A percentile compares a stretch with the other conserved stretches of the same genome.
Evolutionary conservation across 2,888 invertebrate species (phyloP).

Genomic region (Brachyptera putata): DNA sequence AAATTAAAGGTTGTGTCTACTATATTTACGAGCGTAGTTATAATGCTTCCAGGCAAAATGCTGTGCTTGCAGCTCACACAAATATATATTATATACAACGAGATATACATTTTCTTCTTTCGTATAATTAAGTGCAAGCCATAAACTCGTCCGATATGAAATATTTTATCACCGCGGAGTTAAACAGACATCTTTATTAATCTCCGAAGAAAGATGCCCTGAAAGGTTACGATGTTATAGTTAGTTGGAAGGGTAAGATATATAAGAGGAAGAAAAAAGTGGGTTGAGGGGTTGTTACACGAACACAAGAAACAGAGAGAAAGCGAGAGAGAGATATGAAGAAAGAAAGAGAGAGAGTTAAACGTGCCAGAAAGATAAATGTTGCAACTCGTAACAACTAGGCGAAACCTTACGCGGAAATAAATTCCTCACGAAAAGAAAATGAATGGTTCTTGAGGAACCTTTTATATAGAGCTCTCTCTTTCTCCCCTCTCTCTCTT

Average conservation of each 20-base stretch:
- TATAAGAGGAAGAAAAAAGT: neutral
- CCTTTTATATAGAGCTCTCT: conserved; percentile 19
- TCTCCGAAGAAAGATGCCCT: conserved; percentile 25
- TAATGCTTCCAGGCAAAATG: neutral
- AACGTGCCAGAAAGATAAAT: conserved; percentile 28
- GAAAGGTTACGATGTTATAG: conserved; percentile 19
- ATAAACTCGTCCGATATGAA: conserved; percentile 17
- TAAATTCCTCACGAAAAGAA: conserved; percentile 29
- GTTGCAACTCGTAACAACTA: conserved; percentile 26
- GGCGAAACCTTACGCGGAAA: conserved; percentile 29
- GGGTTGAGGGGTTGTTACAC: neutral
- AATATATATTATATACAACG: neutral
- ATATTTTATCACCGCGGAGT: conserved; percentile 17
- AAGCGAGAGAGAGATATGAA: conserved; percentile 4
- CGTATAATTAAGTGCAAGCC: conserved; percentile 11
- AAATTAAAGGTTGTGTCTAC: conserved; percentile 4
- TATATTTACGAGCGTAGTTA: neutral
- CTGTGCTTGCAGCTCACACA: neutral
- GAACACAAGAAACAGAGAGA: neutral
- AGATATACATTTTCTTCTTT: conserved; percentile 10
- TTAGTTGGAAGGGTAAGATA: conserved; percentile 15
- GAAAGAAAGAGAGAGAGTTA: conserved; percentile 9
- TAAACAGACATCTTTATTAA: conserved; percentile 30
- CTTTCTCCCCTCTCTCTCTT: neutral
- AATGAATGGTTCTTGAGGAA: conserved; percentile 28